Base-by-base conservation (phyloP, 2,888 invertebrate genomes). In the Antheraea yamamai region DNA sequence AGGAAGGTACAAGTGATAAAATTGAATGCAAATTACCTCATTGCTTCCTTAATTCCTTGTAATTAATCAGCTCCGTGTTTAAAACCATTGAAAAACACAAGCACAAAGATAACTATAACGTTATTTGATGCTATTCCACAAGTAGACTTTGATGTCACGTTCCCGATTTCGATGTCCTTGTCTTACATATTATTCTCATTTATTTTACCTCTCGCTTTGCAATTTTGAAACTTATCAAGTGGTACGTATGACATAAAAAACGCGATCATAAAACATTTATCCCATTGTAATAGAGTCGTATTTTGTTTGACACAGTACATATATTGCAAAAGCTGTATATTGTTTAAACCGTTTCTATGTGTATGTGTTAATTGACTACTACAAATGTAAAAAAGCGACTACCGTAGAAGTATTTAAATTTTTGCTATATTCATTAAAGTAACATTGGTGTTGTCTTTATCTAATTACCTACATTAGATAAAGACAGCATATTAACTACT, bases 341-440 rank as follows among this genome's bases (percentile, higher is more conserved):
- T 39, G 70, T 70, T 70, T 70, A 39, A 39, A 70, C 35, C 20
- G 70, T 39, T 70, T 70, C 26, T 35, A 70, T 39, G 70, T 39
- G 39, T 39, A 35, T 4, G 70, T 39, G 39, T 70, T 70, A 70
- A 70, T 70, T 70, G 70, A 70, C 70, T n/a, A 70, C 70, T 39
- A 70, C 70, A 70, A 20, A 70, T 20, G n/a, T 16, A 20, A 70
- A n/a, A 68, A 70, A 39, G 18, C 39, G 39, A 70, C 70, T 35
- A 66, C 16, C 26, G 26, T 66, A 70, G 7, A 39, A 39, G 35
- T 70, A 35, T 39, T 66, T 66, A 66, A 61, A 20, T 70, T 70
- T 35, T 35, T 70, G 20, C 20, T 39, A 8, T 70, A 70, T 35
- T 70, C 14, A 70, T 70, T 39, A n/a, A 20, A n/a, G 39, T 39